A percentile compares a stretch with the other conserved stretches of the same genome.
phyloP scores from a whole-genome alignment of 2,797 vertebrate species.

The Channallabes apus region DNA sequence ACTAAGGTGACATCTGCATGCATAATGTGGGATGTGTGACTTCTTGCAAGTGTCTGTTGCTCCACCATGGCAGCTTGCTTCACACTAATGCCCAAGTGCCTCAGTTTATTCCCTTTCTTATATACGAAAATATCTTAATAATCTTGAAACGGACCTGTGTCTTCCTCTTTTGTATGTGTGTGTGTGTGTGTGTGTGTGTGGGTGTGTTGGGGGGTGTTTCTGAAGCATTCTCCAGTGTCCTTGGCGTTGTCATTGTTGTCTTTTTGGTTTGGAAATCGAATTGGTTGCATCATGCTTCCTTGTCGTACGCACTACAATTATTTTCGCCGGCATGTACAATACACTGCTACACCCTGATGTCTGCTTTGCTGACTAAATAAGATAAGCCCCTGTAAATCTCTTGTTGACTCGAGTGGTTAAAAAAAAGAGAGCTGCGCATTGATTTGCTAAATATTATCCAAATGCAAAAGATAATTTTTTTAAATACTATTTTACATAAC shows the following conservation, averaged over 20 bases:
- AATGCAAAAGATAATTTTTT: no score
- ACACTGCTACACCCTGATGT: neutral
- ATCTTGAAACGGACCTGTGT: neutral
- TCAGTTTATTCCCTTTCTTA: neutral
- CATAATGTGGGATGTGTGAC: slow-evolving; percentile 21
- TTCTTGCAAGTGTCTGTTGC: slow-evolving; percentile 4
- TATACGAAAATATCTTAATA: neutral
- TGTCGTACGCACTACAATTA: neutral
- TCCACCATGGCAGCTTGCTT: neutral
- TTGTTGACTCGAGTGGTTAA: neutral
- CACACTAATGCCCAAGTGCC: neutral
- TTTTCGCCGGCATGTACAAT: neutral
- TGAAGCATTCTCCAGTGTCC: neutral
- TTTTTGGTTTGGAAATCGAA: neutral
- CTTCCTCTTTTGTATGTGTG: no score
- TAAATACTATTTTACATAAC: no score
- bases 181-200: no score
- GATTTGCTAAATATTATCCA: neutral
- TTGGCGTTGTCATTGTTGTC: neutral
- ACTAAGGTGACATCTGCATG: slow-evolving; percentile 15
- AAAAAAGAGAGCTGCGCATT: neutral
- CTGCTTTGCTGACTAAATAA: neutral
- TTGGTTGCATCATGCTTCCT: neutral
- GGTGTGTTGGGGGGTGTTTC: neutral
- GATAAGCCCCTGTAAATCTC: slow-evolving; percentile 12